Evolutionary conservation across 2,113 vertebrate genomes (phyloP).

Genomic region (Stomatorhinus ivindoensis): DNA sequence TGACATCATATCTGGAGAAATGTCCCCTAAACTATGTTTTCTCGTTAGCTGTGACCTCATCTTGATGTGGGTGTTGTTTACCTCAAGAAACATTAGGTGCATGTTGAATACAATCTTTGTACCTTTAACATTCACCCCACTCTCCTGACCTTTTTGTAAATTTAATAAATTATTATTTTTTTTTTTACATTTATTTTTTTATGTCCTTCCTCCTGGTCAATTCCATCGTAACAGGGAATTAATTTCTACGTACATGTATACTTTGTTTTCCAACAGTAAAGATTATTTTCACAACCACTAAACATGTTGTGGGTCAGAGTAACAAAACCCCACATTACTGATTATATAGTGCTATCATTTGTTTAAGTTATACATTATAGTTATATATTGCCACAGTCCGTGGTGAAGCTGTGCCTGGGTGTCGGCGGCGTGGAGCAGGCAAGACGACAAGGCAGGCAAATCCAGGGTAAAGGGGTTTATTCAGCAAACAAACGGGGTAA

Average conservation of each 20-base stretch:
- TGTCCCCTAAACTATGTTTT: background rate
- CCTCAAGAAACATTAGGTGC: background rate
- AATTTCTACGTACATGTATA: background rate
- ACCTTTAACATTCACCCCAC: background rate
- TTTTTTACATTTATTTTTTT: background rate
- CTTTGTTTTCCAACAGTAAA: background rate
- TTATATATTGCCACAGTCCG: no score
- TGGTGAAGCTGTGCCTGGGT: no score
- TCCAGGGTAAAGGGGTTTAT: no score
- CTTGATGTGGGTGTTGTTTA: background rate
- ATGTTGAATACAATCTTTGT: background rate
- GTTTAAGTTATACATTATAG: background rate
- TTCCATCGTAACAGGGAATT: background rate
- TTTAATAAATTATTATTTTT: background rate
- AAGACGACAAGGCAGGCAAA: no score
- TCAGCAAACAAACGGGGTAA: no score
- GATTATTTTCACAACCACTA: background rate
- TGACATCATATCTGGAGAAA: background rate
- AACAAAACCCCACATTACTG: background rate
- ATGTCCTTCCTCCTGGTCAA: background rate
- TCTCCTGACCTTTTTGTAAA: background rate
- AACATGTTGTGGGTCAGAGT: background rate
- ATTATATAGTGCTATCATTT: background rate
- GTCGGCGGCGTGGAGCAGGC: no score
- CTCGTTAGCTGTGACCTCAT: background rate